These are phyloP conservation scores for Gambusia yucatana DNA, from an alignment of 2,797 vertebrate species.

Conservation along the genomic window DNA sequence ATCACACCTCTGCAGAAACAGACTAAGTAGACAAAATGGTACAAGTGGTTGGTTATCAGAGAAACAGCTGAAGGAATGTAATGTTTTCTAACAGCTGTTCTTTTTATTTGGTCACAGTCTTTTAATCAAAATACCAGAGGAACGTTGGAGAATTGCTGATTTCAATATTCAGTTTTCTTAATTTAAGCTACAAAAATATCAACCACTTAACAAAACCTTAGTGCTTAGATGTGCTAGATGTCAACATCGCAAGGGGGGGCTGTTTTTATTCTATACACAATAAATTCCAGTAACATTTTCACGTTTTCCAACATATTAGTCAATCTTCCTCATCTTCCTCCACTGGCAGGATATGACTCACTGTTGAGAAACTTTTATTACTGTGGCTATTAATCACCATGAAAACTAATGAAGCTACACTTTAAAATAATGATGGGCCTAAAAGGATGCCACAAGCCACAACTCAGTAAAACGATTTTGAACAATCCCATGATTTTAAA, in stretches of 20 bases:
- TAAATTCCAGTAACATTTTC: background rate
- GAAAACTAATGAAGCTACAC: background rate
- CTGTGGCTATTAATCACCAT: background rate
- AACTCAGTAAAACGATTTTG: background rate
- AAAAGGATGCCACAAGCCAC: background rate
- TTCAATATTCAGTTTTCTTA: background rate
- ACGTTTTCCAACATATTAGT: background rate
- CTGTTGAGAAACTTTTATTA: background rate
- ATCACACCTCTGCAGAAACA: conserved; percentile 39
- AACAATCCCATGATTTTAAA: background rate
- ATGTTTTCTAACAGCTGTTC: background rate
- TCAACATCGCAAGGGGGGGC: background rate
- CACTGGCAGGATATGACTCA: background rate
- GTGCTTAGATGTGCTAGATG: background rate
- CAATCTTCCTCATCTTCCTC: background rate
- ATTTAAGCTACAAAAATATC: background rate
- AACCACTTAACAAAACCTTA: background rate
- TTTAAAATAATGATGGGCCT: background rate
- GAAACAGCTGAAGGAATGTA: background rate
- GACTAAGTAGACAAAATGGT: conserved; percentile 8
- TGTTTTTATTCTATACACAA: background rate
- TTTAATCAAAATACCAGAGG: background rate
- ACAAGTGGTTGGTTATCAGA: background rate
- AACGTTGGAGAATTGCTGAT: background rate
- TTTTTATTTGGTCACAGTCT: background rate